Conservation (phyloP, 2,113 vertebrate genomes). For the Saimiri boliviensis region DNA sequence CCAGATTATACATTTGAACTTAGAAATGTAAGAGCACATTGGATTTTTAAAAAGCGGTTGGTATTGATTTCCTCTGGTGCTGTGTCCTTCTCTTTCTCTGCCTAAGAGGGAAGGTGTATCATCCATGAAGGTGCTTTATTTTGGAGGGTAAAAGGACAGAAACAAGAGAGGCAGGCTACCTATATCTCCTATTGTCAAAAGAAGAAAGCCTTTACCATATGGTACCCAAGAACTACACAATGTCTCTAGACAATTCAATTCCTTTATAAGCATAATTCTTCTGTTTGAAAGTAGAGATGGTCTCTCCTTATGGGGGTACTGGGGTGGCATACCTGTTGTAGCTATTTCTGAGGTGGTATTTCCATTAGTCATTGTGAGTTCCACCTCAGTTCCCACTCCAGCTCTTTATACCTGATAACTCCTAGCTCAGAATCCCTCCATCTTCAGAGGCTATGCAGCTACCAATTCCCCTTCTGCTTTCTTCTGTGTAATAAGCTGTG, state of each 20-base stretch:
- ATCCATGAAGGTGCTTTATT: background rate
- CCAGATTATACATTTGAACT: conserved; percentile 10
- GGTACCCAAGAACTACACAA: background rate
- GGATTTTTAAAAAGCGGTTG: background rate
- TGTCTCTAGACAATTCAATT: background rate
- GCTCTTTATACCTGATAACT: background rate
- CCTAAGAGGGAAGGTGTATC: background rate
- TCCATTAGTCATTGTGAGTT: background rate
- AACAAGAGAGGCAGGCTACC: conserved; percentile 11
- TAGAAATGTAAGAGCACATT: background rate
- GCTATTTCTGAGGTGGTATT: background rate
- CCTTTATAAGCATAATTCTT: background rate
- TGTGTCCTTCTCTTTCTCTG: background rate
- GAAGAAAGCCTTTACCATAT: background rate
- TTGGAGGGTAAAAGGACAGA: background rate
- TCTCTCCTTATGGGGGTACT: background rate
- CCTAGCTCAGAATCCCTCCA: background rate
- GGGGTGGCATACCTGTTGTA: background rate
- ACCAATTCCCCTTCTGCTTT: background rate
- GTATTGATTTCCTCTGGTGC: conserved; percentile 20
- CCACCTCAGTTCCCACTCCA: background rate
- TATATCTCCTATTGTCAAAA: background rate
- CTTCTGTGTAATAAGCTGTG: background rate
- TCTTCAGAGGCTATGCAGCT: background rate
- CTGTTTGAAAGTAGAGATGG: background rate